A percentile compares a stretch with the other conserved stretches of the same genome.
These are phyloP conservation scores for Oreochromis aureus DNA, from an alignment of 2,113 vertebrate genomes.

Conservation along the genomic window DNA sequence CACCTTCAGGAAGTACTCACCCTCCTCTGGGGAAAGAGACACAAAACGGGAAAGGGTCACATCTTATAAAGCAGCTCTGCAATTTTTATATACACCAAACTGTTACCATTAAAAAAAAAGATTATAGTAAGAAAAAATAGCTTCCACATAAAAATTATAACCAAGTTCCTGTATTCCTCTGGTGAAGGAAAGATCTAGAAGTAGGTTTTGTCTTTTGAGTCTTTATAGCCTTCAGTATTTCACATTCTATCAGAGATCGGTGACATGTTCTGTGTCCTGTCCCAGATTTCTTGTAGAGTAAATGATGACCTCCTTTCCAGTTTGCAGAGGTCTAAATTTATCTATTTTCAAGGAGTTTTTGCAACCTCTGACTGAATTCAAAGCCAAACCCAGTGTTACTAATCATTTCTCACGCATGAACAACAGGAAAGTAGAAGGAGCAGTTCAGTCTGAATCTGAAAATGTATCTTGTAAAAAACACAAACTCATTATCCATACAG, in stretches of 20 bases:
- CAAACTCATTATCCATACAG: conserved; percentile 17
- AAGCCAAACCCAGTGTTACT: conserved; percentile 1
- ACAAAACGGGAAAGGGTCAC: conserved; percentile 46
- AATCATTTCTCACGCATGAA: not conserved
- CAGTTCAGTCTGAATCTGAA: not conserved
- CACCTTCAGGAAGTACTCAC: conserved; percentile 93
- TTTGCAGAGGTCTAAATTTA: conserved; percentile 69
- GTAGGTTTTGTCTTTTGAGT: not conserved
- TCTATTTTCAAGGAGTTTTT: conserved; percentile 67
- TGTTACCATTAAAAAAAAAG: not conserved
- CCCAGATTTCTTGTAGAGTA: conserved; percentile 68
- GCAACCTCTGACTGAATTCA: conserved; percentile 51
- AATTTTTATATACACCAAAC: conserved; percentile 3
- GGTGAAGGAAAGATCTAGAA: not conserved
- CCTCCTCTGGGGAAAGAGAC: conserved; percentile 71
- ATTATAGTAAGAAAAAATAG: not conserved
- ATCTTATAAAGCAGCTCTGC: conserved; percentile 20
- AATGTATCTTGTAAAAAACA: not conserved
- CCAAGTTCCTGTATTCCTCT: not conserved
- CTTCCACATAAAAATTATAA: not conserved
- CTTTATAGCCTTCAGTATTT: conserved; percentile 6
- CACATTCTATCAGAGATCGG: conserved; percentile 40
- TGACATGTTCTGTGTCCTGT: conserved; percentile 61
- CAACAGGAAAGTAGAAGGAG: not conserved
- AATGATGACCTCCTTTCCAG: conserved; percentile 71